phyloP scores from a whole-genome alignment of 2,113 vertebrate genomes.

The Oenanthe oenanthe region DNA sequence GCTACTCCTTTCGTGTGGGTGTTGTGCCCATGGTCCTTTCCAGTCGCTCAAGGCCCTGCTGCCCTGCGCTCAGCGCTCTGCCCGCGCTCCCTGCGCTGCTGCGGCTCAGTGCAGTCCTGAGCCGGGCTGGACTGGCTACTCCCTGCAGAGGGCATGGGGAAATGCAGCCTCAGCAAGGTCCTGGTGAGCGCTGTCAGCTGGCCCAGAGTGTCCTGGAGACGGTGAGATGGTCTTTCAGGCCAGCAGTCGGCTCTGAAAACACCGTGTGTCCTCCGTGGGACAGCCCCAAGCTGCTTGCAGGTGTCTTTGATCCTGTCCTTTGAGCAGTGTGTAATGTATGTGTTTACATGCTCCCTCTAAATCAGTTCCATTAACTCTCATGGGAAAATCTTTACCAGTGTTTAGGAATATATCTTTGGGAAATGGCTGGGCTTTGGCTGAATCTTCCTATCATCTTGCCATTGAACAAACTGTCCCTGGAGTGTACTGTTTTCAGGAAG shows the following conservation, averaged over 20 bases:
- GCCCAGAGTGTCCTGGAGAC: not conserved
- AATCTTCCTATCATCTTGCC: not conserved
- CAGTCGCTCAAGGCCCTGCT: not conserved
- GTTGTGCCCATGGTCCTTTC: not conserved
- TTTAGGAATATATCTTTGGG: not conserved
- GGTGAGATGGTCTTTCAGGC: not conserved
- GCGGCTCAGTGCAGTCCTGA: fast-evolving
- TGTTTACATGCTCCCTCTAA: not conserved
- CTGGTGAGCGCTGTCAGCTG: fast-evolving
- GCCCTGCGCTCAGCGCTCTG: no score
- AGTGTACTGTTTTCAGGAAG: not conserved
- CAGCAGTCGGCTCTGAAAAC: not conserved
- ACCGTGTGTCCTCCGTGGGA: not conserved
- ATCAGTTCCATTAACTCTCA: not conserved
- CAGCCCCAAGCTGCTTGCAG: not conserved
- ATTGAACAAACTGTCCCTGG: not conserved
- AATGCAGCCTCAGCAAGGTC: not conserved
- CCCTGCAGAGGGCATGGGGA: no score
- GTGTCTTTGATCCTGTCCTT: not conserved
- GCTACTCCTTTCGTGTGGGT: fast-evolving
- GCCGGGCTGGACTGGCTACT: fast-evolving
- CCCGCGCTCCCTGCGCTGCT: no score
- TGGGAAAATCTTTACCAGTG: not conserved
- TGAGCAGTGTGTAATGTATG: not conserved
- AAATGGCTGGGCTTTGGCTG: not conserved